Percentiles rank a stretch among this genome's conserved stretches.
These are phyloP conservation scores for Otolemur garnettii DNA, from an alignment of 2,113 vertebrate genomes.

Conservation along the genomic window DNA sequence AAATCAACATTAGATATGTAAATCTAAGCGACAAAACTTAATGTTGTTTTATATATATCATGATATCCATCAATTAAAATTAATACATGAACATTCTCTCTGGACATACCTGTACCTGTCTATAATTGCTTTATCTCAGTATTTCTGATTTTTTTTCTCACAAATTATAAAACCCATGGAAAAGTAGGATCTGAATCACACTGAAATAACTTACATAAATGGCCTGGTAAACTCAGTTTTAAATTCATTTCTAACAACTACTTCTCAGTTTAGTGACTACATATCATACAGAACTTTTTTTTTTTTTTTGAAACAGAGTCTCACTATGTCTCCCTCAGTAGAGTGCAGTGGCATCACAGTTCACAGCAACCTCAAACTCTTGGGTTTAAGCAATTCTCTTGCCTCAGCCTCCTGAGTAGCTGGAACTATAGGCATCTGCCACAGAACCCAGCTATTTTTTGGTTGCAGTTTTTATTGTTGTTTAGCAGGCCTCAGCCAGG, in stretches of 20 bases:
- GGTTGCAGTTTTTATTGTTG: too few relatives aligned
- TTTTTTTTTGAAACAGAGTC: too few relatives aligned
- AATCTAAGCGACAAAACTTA: neutral
- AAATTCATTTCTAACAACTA: neutral
- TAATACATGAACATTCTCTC: neutral
- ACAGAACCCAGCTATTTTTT: too few relatives aligned
- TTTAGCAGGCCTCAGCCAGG: too few relatives aligned
- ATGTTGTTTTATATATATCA: accelerated
- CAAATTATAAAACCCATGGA: neutral
- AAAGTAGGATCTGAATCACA: neutral
- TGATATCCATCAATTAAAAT: neutral
- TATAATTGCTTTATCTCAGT: neutral
- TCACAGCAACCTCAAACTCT: too few relatives aligned
- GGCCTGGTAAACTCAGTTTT: neutral
- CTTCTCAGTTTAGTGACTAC: neutral
- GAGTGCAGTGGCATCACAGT: too few relatives aligned
- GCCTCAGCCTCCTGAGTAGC: too few relatives aligned
- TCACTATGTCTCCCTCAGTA: too few relatives aligned
- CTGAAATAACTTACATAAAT: neutral
- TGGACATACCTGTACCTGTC: neutral
- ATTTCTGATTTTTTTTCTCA: neutral
- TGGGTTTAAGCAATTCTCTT: too few relatives aligned
- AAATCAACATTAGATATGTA: too few relatives aligned
- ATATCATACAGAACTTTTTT: neutral
- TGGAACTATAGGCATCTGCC: too few relatives aligned